Conservation (phyloP, 2,888 invertebrate genomes). For the Drosophila phalerata region DNA sequence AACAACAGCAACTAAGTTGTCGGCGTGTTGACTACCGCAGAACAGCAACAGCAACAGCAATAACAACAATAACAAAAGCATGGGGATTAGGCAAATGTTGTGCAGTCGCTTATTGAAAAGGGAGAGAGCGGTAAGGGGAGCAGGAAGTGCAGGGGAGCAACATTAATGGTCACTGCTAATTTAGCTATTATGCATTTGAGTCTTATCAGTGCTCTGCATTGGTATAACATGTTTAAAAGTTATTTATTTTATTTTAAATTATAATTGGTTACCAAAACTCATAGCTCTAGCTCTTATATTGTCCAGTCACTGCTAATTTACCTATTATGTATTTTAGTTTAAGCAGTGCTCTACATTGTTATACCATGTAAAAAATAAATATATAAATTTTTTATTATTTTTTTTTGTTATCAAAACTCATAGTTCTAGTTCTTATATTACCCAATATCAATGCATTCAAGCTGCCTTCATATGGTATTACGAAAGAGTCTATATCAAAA, state of each 20-base stretch:
- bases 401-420: background rate
- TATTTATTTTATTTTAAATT: no score
- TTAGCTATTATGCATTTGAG: slow-evolving; percentile 62
- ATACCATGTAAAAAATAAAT: no score
- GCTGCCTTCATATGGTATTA: background rate
- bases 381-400: no score
- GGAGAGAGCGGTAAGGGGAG: background rate
- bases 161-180: slow-evolving; percentile 43
- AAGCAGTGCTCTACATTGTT: no score
- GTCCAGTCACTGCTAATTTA: slow-evolving; percentile 40
- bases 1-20: slow-evolving; percentile 28
- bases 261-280: no score
- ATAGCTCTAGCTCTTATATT: no score
- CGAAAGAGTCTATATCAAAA: no score
- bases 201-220: background rate
- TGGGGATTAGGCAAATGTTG: slow-evolving; percentile 41
- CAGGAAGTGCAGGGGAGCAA: background rate
- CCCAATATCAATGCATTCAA: background rate
- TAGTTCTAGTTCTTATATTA: background rate
- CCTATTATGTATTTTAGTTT: slow-evolving; percentile 55
- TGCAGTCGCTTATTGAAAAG: slow-evolving; percentile 21
- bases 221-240: no score
- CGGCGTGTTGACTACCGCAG: slow-evolving; percentile 3
- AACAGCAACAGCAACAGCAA: slow-evolving; percentile 38
- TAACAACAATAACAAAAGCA: slow-evolving; percentile 32